These are phyloP conservation scores for Porites divaricata DNA, from an alignment of 92 coral and sea anemone species.

Conservation along the genomic window DNA sequence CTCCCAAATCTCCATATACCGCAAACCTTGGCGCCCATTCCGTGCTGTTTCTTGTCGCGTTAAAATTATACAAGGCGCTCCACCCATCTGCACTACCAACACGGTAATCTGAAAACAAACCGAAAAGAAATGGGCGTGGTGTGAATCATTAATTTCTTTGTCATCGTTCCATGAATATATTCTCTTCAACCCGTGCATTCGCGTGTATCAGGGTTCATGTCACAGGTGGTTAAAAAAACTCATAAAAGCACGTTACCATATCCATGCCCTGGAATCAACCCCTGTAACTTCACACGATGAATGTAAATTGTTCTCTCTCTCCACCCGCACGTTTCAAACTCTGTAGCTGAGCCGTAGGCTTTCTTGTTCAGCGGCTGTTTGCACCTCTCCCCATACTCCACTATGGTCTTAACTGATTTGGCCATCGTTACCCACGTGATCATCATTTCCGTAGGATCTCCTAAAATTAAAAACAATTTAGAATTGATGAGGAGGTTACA, in stretches of 20 bases:
- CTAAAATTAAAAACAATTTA: slow-evolving; percentile 23
- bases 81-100: slow-evolving; percentile 94
- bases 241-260: slow-evolving; percentile 60
- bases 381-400: slow-evolving; percentile 83
- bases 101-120: slow-evolving; percentile 74
- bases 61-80: slow-evolving; percentile 88
- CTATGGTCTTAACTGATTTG: slow-evolving; percentile 58
- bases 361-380: slow-evolving; percentile 57
- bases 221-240: no score
- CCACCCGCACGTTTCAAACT: slow-evolving; percentile 77
- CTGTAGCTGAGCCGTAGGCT: slow-evolving; percentile 56
- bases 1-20: slow-evolving; percentile 96
- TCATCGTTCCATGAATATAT: no score
- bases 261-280: slow-evolving; percentile 63
- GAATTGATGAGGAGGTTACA: no score
- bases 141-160: background rate
- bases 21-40: slow-evolving; percentile 95
- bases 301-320: slow-evolving; percentile 75
- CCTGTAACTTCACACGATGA: slow-evolving; percentile 81
- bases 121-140: background rate
- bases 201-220: no score
- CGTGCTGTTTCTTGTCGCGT: slow-evolving; percentile 78
- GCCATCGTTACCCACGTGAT: slow-evolving; percentile 91
- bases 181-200: no score
- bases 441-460: slow-evolving; percentile 86